Evolutionary conservation across 2,113 vertebrate genomes (phyloP).

Genomic region (Rhipidura dahli): DNA sequence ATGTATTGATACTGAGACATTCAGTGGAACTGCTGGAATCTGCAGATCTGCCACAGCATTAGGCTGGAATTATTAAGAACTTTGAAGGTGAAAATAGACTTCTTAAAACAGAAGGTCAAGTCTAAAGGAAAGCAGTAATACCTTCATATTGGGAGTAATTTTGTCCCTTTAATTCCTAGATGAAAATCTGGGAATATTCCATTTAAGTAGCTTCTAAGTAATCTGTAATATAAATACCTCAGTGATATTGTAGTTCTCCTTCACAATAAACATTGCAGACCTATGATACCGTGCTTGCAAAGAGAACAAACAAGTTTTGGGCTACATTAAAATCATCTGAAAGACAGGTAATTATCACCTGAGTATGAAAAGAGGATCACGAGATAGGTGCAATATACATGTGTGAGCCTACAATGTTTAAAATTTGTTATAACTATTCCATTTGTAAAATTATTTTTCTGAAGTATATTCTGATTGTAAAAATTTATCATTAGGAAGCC

Average conservation of each 20-base stretch:
- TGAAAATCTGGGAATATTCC: background rate
- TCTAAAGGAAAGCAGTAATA: background rate
- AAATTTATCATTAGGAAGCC: background rate
- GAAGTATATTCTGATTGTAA: background rate
- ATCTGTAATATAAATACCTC: background rate
- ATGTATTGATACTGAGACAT: background rate
- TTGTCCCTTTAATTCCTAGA: background rate
- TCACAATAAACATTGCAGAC: background rate
- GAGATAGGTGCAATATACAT: background rate
- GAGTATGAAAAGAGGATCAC: background rate
- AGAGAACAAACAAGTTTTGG: background rate
- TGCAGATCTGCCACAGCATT: background rate
- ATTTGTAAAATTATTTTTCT: background rate
- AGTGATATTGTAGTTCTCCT: background rate
- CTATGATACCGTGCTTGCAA: background rate
- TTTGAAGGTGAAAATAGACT: background rate
- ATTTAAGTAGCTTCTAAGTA: background rate
- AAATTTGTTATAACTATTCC: background rate
- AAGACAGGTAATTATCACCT: background rate
- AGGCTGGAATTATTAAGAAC: background rate
- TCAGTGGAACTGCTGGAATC: background rate
- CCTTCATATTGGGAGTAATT: background rate
- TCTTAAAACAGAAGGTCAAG: background rate
- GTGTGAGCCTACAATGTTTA: background rate
- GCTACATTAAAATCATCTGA: background rate